phyloP scores from a whole-genome alignment of 2,888 invertebrate species.

The Suillia variegata region DNA sequence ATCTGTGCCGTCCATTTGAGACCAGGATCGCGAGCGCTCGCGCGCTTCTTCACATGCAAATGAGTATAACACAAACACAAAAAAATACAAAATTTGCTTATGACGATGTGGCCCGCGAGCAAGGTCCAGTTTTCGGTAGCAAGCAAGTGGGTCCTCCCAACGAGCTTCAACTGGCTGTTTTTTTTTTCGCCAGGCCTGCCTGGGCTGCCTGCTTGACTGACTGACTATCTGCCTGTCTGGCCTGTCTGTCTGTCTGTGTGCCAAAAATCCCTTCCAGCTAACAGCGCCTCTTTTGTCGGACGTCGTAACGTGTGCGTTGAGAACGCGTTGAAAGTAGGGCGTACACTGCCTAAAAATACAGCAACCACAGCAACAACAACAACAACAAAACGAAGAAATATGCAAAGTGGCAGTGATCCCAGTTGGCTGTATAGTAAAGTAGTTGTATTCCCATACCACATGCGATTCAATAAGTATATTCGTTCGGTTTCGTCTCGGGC shows the following conservation, averaged over 20 bases:
- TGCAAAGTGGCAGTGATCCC: conserved; percentile 50
- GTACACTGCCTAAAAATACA: conserved; percentile 39
- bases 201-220: too few relatives aligned
- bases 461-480: not conserved
- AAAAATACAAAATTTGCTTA: too few relatives aligned
- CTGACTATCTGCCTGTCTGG: too few relatives aligned
- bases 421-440: conserved; percentile 29
- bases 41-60: conserved; percentile 40
- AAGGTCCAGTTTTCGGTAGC: conserved; percentile 38
- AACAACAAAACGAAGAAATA: conserved; percentile 41
- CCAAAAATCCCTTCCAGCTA: conserved; percentile 9
- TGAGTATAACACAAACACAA: conserved; percentile 18
- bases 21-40: too few relatives aligned
- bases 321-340: conserved; percentile 56
- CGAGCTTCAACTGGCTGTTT: not conserved
- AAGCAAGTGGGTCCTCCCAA: conserved; percentile 27
- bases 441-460: conserved; percentile 20
- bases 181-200: not conserved
- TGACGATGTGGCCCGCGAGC: too few relatives aligned
- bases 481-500: not conserved
- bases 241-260: too few relatives aligned
- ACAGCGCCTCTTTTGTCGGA: conserved; percentile 16
- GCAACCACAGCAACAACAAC: too few relatives aligned
- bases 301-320: not conserved
- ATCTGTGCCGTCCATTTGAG: too few relatives aligned